Conservation (phyloP, 2,888 invertebrate genomes). For the Thereva nobilitata region DNA sequence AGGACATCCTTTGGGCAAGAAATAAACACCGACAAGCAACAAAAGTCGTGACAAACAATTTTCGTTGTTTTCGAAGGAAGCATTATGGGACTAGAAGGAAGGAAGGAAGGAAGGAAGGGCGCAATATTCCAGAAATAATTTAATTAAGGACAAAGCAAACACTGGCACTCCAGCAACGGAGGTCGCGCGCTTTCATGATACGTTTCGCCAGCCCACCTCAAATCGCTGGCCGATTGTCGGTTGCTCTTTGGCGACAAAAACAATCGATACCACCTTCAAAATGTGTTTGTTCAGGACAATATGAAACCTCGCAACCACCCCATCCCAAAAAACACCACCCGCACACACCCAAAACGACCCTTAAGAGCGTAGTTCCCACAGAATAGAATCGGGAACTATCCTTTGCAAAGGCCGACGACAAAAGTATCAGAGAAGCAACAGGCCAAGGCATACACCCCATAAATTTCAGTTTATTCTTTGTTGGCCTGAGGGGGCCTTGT, state of each 20-base stretch:
- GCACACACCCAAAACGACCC: background rate
- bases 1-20: constrained; percentile 37
- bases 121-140: constrained; percentile 43
- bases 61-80: constrained; percentile 38
- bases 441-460: constrained; percentile 32
- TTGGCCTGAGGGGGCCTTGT: constrained; percentile 31
- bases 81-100: constrained; percentile 13
- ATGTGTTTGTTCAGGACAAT: constrained; percentile 33
- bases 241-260: constrained; percentile 40
- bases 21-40: constrained; percentile 36
- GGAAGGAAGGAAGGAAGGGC: constrained; percentile 28
- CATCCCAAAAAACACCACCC: background rate
- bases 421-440: constrained; percentile 29
- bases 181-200: constrained; percentile 14
- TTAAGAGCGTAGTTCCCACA: constrained; percentile 22
- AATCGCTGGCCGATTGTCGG: constrained; percentile 33
- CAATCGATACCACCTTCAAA: constrained; percentile 40
- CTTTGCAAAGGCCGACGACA: constrained; percentile 2
- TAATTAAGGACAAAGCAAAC: constrained; percentile 42
- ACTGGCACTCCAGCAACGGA: constrained; percentile 39
- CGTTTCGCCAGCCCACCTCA: constrained; percentile 17
- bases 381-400: constrained; percentile 5
- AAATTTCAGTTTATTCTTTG: constrained; percentile 38
- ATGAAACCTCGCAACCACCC: constrained; percentile 23
- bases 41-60: constrained; percentile 42